These are phyloP conservation scores for Leptonema lineaticorne DNA, from an alignment of 1,140 invertebrate species.

Conservation along the genomic window DNA sequence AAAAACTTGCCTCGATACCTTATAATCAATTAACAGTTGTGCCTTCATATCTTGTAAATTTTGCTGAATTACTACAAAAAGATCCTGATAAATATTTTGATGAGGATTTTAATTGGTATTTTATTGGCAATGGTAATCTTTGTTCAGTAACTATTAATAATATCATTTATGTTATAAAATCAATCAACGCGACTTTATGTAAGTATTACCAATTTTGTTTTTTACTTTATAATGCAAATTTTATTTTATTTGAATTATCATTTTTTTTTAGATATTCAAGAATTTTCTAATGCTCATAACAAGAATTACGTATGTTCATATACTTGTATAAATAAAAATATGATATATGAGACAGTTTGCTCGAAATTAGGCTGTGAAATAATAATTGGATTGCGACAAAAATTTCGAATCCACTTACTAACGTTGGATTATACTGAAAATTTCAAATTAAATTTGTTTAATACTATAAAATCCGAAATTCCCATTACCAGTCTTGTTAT, in stretches of 20 bases:
- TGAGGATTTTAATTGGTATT: constrained; percentile 36
- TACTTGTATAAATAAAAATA: constrained; percentile 19
- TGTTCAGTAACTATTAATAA: neutral
- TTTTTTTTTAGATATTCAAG: constrained; percentile 28
- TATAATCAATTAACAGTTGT: neutral
- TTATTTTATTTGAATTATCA: constrained; percentile 11
- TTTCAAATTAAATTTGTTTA: constrained; percentile 5
- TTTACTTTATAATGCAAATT: no score
- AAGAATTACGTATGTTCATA: constrained; percentile 16
- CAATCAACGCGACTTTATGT: constrained; percentile 27
- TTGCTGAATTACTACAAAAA: constrained; percentile 28
- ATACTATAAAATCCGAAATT: constrained; percentile 23
- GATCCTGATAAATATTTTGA: constrained; percentile 39
- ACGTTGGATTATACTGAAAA: neutral
- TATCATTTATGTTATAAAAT: constrained; percentile 24
- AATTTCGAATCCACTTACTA: constrained; percentile 29
- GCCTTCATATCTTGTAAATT: constrained; percentile 34
- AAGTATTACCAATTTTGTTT: constrained; percentile 7
- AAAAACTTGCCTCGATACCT: constrained; percentile 3
- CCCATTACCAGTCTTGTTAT: constrained; percentile 32
- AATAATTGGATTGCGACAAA: constrained; percentile 32
- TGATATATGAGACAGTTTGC: constrained; percentile 33
- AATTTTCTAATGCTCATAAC: neutral
- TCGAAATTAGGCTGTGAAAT: constrained; percentile 1
- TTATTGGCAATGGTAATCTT: constrained; percentile 35